These are phyloP conservation scores for Harpegnathos saltator DNA, from an alignment of 1,140 invertebrate species.

Conservation along the genomic window DNA sequence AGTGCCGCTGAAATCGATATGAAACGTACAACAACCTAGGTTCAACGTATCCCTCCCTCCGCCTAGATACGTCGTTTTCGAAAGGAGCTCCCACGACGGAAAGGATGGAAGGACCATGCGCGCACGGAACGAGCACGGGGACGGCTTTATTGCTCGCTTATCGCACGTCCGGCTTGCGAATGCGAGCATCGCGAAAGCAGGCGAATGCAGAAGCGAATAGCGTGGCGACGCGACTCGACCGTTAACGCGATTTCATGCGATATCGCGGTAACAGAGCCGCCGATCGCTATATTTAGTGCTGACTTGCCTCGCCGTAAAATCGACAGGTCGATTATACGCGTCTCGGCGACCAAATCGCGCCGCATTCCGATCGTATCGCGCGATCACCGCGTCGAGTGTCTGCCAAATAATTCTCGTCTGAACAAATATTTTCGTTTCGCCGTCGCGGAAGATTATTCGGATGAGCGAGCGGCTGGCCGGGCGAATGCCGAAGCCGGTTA, in stretches of 20 bases:
- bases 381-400: not conserved
- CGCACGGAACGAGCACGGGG: not conserved
- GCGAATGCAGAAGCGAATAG: no score
- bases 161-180: no score
- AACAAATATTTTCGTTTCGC: not conserved
- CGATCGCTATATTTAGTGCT: constrained; percentile 74
- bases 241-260: constrained; percentile 51
- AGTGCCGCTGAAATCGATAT: constrained; percentile 67
- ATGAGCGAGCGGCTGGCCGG: no score
- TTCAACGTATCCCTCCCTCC: constrained; percentile 67
- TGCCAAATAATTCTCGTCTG: not conserved
- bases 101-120: constrained; percentile 39
- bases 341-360: not conserved
- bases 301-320: constrained; percentile 59
- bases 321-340: constrained; percentile 59
- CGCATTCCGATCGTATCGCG: not conserved
- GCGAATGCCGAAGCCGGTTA: not conserved
- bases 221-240: no score
- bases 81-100: constrained; percentile 52
- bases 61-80: not conserved
- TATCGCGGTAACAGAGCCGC: constrained; percentile 42
- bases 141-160: no score
- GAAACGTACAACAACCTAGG: constrained; percentile 66
- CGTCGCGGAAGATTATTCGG: not conserved
- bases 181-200: no score